phyloP scores from a whole-genome alignment of 1,140 invertebrate species.

The Cotesia typhae region DNA sequence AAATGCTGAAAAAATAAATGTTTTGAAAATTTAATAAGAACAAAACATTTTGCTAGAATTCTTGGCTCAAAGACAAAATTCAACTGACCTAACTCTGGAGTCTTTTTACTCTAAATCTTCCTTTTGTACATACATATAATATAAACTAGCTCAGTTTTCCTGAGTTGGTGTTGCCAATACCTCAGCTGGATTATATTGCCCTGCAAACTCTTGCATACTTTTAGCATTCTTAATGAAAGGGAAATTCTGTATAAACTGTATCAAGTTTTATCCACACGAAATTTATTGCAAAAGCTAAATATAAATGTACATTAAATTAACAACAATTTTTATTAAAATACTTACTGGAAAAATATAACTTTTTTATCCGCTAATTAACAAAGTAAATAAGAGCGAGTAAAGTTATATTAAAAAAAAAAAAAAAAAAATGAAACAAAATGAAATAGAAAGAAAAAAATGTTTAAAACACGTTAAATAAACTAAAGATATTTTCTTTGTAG shows the following conservation, averaged over 20 bases:
- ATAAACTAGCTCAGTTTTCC: slow-evolving; percentile 5
- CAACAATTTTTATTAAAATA: no score
- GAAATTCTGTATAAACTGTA: background rate
- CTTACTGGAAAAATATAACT: no score
- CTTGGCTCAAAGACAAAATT: background rate
- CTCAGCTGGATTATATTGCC: slow-evolving; percentile 11
- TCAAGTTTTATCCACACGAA: background rate
- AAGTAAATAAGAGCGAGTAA: no score
- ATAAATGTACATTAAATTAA: background rate
- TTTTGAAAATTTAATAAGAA: no score
- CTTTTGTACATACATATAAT: slow-evolving; percentile 6
- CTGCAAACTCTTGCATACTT: slow-evolving; percentile 15
- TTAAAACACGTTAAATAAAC: background rate
- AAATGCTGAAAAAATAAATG: no score
- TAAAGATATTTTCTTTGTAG: background rate
- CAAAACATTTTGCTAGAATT: background rate
- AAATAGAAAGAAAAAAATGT: no score
- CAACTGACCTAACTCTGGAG: background rate
- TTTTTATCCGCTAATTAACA: no score
- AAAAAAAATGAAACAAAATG: no score
- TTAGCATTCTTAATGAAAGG: slow-evolving; percentile 23
- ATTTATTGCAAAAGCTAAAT: no score
- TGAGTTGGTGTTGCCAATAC: slow-evolving; percentile 1
- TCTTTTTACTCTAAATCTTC: background rate
- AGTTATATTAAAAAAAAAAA: no score